Percentiles rank a stretch among this genome's conserved stretches.
phyloP scores from a whole-genome alignment of 2,113 vertebrate genomes.

The Siniperca chuatsi region DNA sequence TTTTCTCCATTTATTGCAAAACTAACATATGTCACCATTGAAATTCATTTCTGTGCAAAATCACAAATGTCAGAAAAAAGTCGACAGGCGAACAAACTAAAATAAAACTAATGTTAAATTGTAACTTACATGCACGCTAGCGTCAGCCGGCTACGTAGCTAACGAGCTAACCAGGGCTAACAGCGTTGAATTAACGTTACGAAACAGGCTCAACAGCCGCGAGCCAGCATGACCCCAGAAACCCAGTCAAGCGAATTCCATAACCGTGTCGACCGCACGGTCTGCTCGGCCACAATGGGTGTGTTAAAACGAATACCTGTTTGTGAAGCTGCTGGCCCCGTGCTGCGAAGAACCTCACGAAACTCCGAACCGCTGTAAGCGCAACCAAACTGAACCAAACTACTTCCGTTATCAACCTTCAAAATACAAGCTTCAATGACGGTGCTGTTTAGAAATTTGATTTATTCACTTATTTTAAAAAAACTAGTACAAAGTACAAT shows the following conservation, averaged over 20 bases:
- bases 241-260: fast-evolving
- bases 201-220: too few relatives aligned
- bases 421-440: neutral
- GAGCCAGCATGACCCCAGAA: fast-evolving
- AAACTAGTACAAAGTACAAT: neutral
- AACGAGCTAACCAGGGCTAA: neutral
- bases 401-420: conserved; percentile 9
- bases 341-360: neutral
- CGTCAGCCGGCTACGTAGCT: neutral
- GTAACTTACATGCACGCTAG: neutral
- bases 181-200: too few relatives aligned
- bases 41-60: neutral
- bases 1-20: neutral
- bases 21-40: neutral
- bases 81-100: neutral
- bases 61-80: neutral
- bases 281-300: fast-evolving
- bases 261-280: neutral
- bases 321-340: neutral
- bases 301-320: neutral
- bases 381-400: fast-evolving
- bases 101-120: neutral
- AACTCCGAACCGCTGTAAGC: fast-evolving
- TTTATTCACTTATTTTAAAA: too few relatives aligned
- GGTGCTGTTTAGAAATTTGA: too few relatives aligned